phyloP scores from a whole-genome alignment of 2,888 invertebrate genomes.

The Spodoptera picta region DNA sequence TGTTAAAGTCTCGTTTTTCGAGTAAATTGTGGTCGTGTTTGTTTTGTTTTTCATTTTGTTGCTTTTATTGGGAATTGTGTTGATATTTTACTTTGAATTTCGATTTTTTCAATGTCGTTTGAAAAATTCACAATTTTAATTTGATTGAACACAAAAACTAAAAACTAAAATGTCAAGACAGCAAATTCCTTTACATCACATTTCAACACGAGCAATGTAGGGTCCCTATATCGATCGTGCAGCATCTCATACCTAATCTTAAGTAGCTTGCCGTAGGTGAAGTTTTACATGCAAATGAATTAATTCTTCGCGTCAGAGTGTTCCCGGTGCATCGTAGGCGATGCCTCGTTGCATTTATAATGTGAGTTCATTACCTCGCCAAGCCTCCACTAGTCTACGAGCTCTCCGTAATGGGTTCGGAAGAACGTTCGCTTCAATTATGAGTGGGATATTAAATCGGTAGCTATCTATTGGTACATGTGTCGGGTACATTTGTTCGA shows the following conservation, averaged over 20 bases:
- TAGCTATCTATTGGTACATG: conserved; percentile 69
- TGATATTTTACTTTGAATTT: no score
- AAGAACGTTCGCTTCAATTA: conserved; percentile 86
- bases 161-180: neutral
- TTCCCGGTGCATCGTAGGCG: conserved; percentile 79
- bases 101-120: no score
- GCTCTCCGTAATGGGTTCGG: conserved; percentile 82
- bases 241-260: conserved; percentile 75
- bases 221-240: conserved; percentile 40
- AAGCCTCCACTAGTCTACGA: conserved; percentile 76
- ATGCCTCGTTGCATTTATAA: conserved; percentile 88
- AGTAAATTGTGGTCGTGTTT: neutral
- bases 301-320: conserved; percentile 85
- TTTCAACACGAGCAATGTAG: conserved; percentile 6
- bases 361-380: conserved; percentile 86
- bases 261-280: conserved; percentile 75
- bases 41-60: no score
- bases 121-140: no score
- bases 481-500: conserved; percentile 43
- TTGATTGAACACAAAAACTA: neutral
- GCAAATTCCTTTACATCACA: neutral
- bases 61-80: no score
- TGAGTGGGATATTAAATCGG: conserved; percentile 84
- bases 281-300: conserved; percentile 88
- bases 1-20: conserved; percentile 6